Evolutionary conservation across 2,888 invertebrate species (phyloP).

Genomic region (Ectemnius continuus): DNA sequence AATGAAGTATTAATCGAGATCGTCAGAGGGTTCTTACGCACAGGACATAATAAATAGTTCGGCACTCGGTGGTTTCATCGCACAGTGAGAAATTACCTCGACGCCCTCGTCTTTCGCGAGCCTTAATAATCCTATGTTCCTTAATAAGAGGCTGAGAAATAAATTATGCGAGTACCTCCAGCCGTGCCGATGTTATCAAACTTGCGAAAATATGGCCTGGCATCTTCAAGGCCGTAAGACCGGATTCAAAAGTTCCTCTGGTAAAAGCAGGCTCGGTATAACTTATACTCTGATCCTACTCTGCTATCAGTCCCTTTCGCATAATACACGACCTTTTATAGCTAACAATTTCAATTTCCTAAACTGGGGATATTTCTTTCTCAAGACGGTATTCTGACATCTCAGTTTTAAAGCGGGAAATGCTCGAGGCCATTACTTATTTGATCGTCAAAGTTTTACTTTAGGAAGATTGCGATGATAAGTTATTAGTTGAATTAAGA

Average conservation of each 20-base stretch:
- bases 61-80: neutral
- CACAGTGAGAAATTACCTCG: neutral
- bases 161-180: slow-evolving; percentile 26
- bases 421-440: no score
- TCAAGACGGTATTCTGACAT: no score
- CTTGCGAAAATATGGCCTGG: slow-evolving; percentile 17
- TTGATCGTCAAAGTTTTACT: no score
- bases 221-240: no score
- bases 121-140: slow-evolving; percentile 29
- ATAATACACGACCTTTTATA: no score
- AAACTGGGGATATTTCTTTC: no score
- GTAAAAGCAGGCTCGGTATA: no score
- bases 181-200: slow-evolving; percentile 36
- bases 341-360: no score
- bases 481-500: slow-evolving; percentile 3
- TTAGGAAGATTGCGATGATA: neutral
- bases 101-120: slow-evolving; percentile 21
- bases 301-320: no score
- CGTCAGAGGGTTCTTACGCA: neutral
- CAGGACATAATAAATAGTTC: slow-evolving; percentile 9
- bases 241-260: no score
- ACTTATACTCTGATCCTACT: no score
- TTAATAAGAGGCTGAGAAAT: slow-evolving; percentile 42
- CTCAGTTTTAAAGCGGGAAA: no score
- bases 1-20: slow-evolving; percentile 2